Evolutionary conservation across 2,888 invertebrate species (phyloP).

Genomic region (Trichopoda pennipes): DNA sequence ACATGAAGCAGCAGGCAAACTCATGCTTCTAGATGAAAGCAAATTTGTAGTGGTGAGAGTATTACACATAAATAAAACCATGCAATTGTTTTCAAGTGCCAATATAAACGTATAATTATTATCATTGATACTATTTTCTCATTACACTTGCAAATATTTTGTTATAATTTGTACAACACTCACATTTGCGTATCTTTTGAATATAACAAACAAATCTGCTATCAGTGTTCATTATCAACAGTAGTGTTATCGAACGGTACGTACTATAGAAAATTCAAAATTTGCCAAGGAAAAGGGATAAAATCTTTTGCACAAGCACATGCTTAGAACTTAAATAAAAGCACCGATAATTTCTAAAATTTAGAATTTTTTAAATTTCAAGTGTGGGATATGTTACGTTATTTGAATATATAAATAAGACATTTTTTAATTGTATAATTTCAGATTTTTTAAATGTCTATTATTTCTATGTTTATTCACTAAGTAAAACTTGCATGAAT

Average conservation of each 20-base stretch:
- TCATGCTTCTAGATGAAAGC: background rate
- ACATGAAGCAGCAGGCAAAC: background rate
- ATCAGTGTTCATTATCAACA: conserved; percentile 48
- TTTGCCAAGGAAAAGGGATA: no score
- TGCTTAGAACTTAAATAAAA: no score
- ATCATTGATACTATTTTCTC: conserved; percentile 43
- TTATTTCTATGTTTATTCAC: no score
- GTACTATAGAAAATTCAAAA: background rate
- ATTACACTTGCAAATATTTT: conserved; percentile 1
- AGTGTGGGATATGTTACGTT: no score
- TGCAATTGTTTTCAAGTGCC: conserved; percentile 63
- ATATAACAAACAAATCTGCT: conserved; percentile 55
- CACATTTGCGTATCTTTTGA: conserved; percentile 16
- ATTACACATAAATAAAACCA: conserved; percentile 15
- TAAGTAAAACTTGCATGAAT: no score
- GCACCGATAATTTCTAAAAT: no score
- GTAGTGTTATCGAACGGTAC: conserved; percentile 46
- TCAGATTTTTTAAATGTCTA: no score
- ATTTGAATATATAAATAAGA: no score
- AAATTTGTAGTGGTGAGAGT: background rate
- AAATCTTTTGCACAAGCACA: no score
- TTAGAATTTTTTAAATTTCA: no score
- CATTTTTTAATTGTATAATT: no score
- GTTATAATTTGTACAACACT: background rate
- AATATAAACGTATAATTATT: conserved; percentile 59